Evolutionary conservation across 2,113 vertebrate genomes (phyloP), one percentile per base, ranked within the genome.

Genomic region (Bucco capensis): DNA sequence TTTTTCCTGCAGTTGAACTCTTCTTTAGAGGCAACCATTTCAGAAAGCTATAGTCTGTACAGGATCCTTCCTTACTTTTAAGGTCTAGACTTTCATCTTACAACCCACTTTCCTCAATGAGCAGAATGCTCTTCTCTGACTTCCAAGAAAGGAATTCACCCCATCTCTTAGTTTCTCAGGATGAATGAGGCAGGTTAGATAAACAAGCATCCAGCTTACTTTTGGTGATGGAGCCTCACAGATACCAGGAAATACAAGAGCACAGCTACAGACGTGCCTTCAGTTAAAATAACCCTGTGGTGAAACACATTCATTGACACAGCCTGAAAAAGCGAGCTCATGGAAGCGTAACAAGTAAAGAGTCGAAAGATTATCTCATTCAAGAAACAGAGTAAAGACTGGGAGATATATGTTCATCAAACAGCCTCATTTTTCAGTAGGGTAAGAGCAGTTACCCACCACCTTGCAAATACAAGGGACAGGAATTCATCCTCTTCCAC

Each of bases 321-420:
- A 38, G 35, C 16, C 44, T 1, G 1, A 38, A 18, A 77, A 53
- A 73, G 38, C 1, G 2, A 74, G 51, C 33, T 89, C 58, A 42
- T 0, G 0, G 42, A 15, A 30, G 77, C 1, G 6, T 16, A 92
- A 53, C 19, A 42, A 33, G 44, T 60, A 25, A 33, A 51, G 54
- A 83, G 33, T 18, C 79, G 58, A 92, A 61, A 71, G 44, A 71
- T 61, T 12, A 62, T 15, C 42, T 62, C 38, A 10, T 61, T 77
- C 74, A 28, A 28, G 31, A 83, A 28, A 64, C 21, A 56, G 31
- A 72, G 12, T 50, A 90, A 46, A 64, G 53, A 16, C 51, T 57
- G 27, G 28, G 51, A 92, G 27, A 67, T 37, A 47, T 12, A 18
- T 42, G 33, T 14, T 86, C 54, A 70, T 19, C 49, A 65, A 69